A percentile compares a stretch with the other conserved stretches of the same genome.
phyloP scores from a whole-genome alignment of 2,113 vertebrate species.

The Lasiurus borealis region DNA sequence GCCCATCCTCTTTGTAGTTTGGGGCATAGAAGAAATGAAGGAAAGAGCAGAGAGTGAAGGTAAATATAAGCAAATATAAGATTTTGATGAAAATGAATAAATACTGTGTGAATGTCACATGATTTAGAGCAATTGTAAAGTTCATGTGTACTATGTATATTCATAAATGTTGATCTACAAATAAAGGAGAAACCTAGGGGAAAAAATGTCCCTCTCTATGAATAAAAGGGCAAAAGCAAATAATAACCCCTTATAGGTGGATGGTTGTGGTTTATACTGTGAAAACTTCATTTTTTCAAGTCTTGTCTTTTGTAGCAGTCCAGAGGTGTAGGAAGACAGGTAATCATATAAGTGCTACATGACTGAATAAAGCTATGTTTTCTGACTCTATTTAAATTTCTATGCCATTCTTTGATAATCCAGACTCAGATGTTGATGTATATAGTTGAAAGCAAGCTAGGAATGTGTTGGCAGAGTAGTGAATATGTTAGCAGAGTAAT shows the following conservation, averaged over 20 bases:
- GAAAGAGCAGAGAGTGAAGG: not conserved
- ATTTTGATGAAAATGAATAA: not conserved
- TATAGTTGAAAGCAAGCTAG: not conserved
- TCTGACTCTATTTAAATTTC: constrained; percentile 5
- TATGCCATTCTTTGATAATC: not conserved
- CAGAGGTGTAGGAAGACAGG: not conserved
- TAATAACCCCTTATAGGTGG: not conserved
- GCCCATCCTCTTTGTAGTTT: not conserved
- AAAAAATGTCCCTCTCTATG: not conserved
- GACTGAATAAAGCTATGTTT: not conserved
- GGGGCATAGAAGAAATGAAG: not conserved
- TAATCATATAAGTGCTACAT: not conserved
- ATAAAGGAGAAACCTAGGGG: not conserved
- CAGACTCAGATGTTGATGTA: not conserved
- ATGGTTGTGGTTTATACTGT: not conserved
- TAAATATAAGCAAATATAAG: not conserved
- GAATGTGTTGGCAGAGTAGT: not conserved
- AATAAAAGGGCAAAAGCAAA: not conserved
- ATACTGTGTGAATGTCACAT: not conserved
- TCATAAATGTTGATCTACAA: not conserved
- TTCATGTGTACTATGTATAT: not conserved
- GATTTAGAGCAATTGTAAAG: not conserved
- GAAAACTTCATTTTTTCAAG: not conserved
- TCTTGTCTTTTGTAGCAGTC: not conserved
- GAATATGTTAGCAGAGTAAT: not conserved